Percentiles rank a stretch among this genome's conserved stretches.
phyloP scores from a whole-genome alignment of 2,113 vertebrate species.

The Petromus typicus region DNA sequence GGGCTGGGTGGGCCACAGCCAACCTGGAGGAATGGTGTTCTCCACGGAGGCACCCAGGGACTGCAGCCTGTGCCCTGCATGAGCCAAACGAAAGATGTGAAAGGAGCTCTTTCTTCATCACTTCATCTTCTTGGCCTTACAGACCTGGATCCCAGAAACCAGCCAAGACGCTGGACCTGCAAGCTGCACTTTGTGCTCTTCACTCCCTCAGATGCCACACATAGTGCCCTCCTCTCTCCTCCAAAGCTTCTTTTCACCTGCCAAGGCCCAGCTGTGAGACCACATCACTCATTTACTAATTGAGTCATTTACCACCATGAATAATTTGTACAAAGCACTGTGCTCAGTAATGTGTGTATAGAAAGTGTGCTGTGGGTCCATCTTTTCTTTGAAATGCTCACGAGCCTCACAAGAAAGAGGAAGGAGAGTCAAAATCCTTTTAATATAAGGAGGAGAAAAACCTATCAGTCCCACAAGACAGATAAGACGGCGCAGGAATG shows the following conservation, averaged over 20 bases:
- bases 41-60: not conserved
- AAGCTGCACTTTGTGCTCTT: not conserved
- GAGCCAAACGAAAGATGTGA: not conserved
- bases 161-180: not conserved
- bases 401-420: not conserved
- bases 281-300: not conserved
- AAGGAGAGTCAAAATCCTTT: not conserved
- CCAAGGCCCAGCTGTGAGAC: not conserved
- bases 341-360: not conserved
- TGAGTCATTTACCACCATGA: not conserved
- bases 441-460: not conserved
- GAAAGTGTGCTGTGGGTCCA: not conserved
- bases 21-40: constrained; percentile 15
- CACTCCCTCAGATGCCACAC: not conserved
- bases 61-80: not conserved
- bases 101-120: not conserved
- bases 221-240: not conserved
- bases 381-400: not conserved
- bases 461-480: not conserved
- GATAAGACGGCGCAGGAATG: not conserved
- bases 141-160: not conserved
- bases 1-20: not conserved
- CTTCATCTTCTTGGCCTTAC: not conserved
- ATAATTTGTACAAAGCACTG: not conserved
- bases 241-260: not conserved